Percentiles rank a stretch among this genome's conserved stretches.
phyloP scores from a whole-genome alignment of 2,113 vertebrate species.

The Scomber japonicus region DNA sequence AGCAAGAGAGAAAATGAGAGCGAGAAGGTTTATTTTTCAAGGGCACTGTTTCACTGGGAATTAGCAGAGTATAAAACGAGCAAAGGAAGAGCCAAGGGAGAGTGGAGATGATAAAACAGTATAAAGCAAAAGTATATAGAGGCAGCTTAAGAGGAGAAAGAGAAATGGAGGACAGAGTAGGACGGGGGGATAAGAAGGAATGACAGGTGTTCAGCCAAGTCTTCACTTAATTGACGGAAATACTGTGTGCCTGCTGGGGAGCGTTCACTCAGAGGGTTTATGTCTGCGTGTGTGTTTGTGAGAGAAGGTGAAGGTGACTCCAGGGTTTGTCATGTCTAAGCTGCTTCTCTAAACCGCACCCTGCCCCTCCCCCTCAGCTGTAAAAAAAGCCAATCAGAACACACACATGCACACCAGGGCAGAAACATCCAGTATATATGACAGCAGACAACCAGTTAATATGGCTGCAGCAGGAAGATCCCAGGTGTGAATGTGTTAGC shows the following conservation, averaged over 20 bases:
- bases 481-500: conserved; percentile 59
- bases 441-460: conserved; percentile 32
- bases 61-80: conserved; percentile 59
- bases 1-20: conserved; percentile 1
- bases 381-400: conserved; percentile 51
- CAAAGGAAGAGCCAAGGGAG: conserved; percentile 37
- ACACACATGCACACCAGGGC: neutral
- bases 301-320: conserved; percentile 71
- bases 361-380: conserved; percentile 20
- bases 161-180: conserved; percentile 43
- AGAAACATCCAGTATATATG: conserved; percentile 21
- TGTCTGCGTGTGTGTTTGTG: neutral
- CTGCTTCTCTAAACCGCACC: conserved; percentile 50
- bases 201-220: conserved; percentile 58
- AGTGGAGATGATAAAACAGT: conserved; percentile 34
- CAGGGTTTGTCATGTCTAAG: conserved; percentile 51
- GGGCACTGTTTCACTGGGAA: conserved; percentile 63
- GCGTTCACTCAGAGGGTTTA: conserved; percentile 18
- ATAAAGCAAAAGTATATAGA: conserved; percentile 39
- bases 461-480: conserved; percentile 45
- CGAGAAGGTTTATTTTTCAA: conserved; percentile 61
- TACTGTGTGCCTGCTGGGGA: conserved; percentile 28
- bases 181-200: conserved; percentile 51
- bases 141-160: conserved; percentile 36
- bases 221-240: conserved; percentile 53